Evolutionary conservation across 2,113 vertebrate genomes (phyloP), one percentile per base, ranked within the genome.

Genomic region (Cranoglanis bouderius): DNA sequence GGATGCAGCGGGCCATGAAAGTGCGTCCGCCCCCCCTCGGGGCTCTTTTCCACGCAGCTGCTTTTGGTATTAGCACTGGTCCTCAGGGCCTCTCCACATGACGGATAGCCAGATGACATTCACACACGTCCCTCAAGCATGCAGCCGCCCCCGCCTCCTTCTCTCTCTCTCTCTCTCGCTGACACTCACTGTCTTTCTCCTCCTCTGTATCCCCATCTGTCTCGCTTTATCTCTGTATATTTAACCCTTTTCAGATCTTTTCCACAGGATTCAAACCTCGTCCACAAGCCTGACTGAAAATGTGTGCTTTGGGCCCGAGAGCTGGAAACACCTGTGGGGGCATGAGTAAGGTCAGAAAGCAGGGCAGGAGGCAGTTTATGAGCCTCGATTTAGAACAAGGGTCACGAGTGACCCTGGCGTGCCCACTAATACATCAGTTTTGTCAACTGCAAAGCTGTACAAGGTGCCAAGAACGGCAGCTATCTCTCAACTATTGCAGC

Each of bases 31-130:
- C 92, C 93, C 92, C 92, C 94, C 92, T 92, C 89, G 88, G 91
- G 92, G 92, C 91, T 91, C 89, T 88, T 87, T 92, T 93, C 85
- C 92, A 83, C 86, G 91, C 95, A 96, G 95, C 95, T 96, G 96
- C 93, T 96, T 96, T 95, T 90, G 89, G 93, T 93, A 96, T 96
- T 94, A 95, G 89, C 91, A 87, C 92, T 90, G 81, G 81, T 82
- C 89, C 88, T 78, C 81, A 74, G 87, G 89, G 91, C 92, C 88
- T 87, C 87, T 85, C 70, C 90, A 88, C 88, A 88, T 94, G 94
- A 95, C 92, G 87, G 93, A 95, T 94, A 92, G 91, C 93, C 91
- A 94, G 95, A 95, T 95, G 93, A 95, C 93, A 95, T 94, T 92
- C 92, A 93, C 94, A 95, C 93, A 94, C 94, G 94, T 94, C 92